phyloP scores from a whole-genome alignment of 2,888 invertebrate species.

The Galerucella calmariensis region DNA sequence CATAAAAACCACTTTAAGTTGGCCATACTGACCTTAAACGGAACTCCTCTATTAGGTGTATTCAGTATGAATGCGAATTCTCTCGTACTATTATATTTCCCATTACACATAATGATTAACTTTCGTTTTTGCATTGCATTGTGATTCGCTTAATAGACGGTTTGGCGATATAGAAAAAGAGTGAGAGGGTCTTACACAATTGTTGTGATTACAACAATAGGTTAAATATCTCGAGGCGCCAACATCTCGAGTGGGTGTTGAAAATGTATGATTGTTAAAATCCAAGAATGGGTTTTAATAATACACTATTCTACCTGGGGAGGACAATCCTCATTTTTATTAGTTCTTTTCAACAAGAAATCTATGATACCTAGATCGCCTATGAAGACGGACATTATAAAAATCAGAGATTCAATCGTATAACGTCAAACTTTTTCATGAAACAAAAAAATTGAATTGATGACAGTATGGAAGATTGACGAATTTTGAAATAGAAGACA shows the following conservation, averaged over 20 bases:
- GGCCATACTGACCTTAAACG: no score
- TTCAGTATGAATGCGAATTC: no score
- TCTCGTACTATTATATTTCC: conserved; percentile 30
- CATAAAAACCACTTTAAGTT: no score
- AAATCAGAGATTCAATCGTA: not conserved
- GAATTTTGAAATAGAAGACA: no score
- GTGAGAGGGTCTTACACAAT: conserved; percentile 56
- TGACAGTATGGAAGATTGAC: no score
- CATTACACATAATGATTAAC: conserved; percentile 33
- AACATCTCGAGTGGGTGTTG: conserved; percentile 54
- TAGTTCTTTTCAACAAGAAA: conserved; percentile 29
- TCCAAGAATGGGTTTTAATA: conserved; percentile 53
- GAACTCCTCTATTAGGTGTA: no score
- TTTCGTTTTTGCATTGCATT: conserved; percentile 40
- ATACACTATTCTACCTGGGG: conserved; percentile 48
- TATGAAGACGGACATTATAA: not conserved
- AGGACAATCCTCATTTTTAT: conserved; percentile 39
- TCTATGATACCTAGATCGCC: conserved; percentile 1
- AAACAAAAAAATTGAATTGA: no score
- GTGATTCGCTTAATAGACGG: conserved; percentile 51
- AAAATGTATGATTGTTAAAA: conserved; percentile 57
- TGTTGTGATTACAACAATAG: conserved; percentile 57
- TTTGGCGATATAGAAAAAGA: conserved; percentile 45
- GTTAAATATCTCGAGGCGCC: conserved; percentile 59
- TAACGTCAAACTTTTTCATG: no score